Base-by-base conservation (phyloP, 2,113 vertebrate species). In the Nyctereutes procyonoides region DNA sequence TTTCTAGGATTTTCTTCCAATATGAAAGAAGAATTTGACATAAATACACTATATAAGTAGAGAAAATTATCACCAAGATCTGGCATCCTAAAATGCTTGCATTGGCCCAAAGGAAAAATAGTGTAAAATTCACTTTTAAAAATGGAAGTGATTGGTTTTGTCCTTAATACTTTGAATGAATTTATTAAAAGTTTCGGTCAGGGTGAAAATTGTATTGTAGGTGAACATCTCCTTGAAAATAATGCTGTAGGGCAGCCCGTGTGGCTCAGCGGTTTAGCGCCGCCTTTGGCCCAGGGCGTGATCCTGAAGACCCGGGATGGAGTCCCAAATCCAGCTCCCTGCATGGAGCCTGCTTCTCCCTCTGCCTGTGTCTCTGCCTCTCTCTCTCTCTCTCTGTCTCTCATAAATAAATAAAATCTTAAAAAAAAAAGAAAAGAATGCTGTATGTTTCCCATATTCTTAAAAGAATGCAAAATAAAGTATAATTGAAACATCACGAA, bases 101-200 rank as follows among this genome's bases (percentile, higher is more conserved):
- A 86, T 73, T 95, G 67, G 67, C 32, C 32, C 38, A 65, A 62
- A 73, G n/a, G 73, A 94, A 83, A 77, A 9, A 11, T 3, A 5
- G 9, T 74, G 35, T 90, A 56, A 94, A 91, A 90, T 94, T 95
- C 26, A 86, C 85, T 82, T 60, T 94, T 22, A 93, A 95, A 92
- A 67, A 60, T 8, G 7, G n/a, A 17, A 63, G 12, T 53, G 38
- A 69, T 81, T 92, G 16, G 35, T 95, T 89, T 77, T 93, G 51
- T 51, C 62, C 63, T 69, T 88, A 88, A 53, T 16, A 77, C 79
- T 32, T 69, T 85, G 73, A 93, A 88, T 73, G 32, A 89, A 38
- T 83, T 87, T 97, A 63, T 87, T 92, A 69, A 86, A 95, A 88
- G 67, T 71, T n/a, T 84, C 26, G 87, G 8, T 63, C 26, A 67